Evolutionary conservation across 2,113 vertebrate genomes (phyloP).

Genomic region (Gobio gobio): DNA sequence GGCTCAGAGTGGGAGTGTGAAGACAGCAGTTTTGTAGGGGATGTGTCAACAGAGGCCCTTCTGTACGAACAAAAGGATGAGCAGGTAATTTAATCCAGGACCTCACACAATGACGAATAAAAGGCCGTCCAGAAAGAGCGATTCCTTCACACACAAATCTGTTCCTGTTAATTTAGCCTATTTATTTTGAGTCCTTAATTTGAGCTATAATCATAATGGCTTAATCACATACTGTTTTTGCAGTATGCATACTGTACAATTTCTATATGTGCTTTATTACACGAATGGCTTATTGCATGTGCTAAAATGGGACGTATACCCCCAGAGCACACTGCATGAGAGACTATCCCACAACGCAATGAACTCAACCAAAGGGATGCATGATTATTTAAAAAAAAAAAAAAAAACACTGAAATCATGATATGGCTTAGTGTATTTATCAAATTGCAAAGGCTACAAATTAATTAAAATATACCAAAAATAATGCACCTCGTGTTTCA

Average conservation of each 20-base stretch:
- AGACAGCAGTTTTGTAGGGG: slow-evolving; percentile 33
- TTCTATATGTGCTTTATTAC: background rate
- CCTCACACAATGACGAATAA: slow-evolving; percentile 39
- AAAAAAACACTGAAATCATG: background rate
- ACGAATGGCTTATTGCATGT: background rate
- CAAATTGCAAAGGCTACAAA: background rate
- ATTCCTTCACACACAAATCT: slow-evolving; percentile 19
- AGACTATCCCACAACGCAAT: background rate
- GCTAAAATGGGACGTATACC: background rate
- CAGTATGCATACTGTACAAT: background rate
- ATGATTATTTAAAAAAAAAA: background rate
- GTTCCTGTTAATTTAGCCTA: background rate
- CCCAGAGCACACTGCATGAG: background rate
- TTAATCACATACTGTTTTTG: background rate
- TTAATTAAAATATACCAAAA: background rate
- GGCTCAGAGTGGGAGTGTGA: slow-evolving; percentile 29
- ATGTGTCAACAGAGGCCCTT: slow-evolving; percentile 45
- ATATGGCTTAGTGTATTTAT: background rate
- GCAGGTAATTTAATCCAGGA: slow-evolving; percentile 56
- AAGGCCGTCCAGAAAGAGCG: slow-evolving; percentile 17
- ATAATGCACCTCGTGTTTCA: background rate
- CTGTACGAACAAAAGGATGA: slow-evolving; percentile 51
- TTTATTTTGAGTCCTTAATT: background rate
- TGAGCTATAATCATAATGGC: background rate
- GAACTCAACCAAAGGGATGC: background rate